Conservation (phyloP, 2,888 invertebrate species). For the Orthosia incerta region DNA sequence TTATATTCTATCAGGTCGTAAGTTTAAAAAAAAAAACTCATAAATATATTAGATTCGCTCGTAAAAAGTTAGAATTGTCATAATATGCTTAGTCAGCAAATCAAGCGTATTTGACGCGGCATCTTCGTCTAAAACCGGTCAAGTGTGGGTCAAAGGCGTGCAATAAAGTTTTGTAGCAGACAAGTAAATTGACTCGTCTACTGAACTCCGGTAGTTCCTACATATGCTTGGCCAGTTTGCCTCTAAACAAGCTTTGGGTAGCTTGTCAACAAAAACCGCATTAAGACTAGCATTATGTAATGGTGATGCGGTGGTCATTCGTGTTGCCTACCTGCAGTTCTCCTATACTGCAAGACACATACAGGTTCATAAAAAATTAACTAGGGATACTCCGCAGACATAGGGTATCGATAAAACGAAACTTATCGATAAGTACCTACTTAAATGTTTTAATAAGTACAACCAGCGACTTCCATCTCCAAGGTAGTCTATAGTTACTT, state of each 20-base stretch:
- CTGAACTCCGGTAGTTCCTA: slow-evolving; percentile 6
- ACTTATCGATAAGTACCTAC: no score
- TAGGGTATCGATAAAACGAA: no score
- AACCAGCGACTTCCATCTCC: no score
- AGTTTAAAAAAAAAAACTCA: background rate
- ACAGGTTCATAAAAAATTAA: no score
- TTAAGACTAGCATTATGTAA: background rate
- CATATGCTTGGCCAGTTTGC: slow-evolving; percentile 10
- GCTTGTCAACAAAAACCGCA: background rate
- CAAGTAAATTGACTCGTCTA: slow-evolving; percentile 27
- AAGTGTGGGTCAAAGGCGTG: slow-evolving; percentile 39
- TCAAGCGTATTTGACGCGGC: slow-evolving; percentile 22
- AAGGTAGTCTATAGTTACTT: no score
- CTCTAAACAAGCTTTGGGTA: slow-evolving; percentile 13
- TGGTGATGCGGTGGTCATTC: background rate
- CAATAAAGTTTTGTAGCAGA: slow-evolving; percentile 28
- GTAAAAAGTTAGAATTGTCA: slow-evolving; percentile 27
- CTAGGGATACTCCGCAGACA: no score
- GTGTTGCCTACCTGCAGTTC: no score
- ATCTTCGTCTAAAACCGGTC: slow-evolving; percentile 46
- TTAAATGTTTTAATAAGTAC: no score
- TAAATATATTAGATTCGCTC: background rate
- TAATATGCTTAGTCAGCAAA: slow-evolving; percentile 24
- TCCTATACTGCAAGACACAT: no score
- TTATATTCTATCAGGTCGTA: background rate